Base-by-base conservation (phyloP, 2,113 vertebrate species). In the Coreoperca whiteheadi region DNA sequence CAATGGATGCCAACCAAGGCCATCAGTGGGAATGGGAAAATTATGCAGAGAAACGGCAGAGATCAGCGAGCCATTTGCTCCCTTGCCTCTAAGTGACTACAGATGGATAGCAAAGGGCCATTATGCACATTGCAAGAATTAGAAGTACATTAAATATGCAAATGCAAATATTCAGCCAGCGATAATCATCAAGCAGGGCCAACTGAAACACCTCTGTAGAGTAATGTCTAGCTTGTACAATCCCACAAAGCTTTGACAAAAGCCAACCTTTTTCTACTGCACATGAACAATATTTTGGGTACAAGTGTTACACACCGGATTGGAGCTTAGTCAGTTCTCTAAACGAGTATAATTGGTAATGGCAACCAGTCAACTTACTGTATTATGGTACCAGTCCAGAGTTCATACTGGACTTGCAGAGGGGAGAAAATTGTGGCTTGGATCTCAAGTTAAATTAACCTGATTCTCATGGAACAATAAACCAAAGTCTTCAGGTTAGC, bases 1-100 rank as follows among this genome's bases (percentile, higher is more conserved):
- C 89, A 89, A 86, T 84, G 72, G 80, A 86, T 84, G 83, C 89
- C 86, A 83, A 87, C 80, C 77, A 73, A 74, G 79, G 83, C 90
- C 92, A 90, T 95, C 93, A 91, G 82, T 32, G 64, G 73, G 71
- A 93, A 95, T 93, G 91, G 86, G 88, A 74, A 90, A 92, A 94
- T 95, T 92, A 94, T 94, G 90, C 91, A 76, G 85, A 7, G 39
- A 74, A 81, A 85, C 87, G 34, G 25, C 68, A 77, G 69, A 78
- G 83, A 88, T 85, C 84, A 73, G 82, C 4, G 56, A 81, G 75
- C 72, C 80, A 87, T 91, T 90, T 86, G 87, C 88, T 83, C 78
- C 71, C 28, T 72, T 48, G 48, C 88, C 83, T 85, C 81, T 81
- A 88, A 92, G 88, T 92, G 87, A 91, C 86, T 86, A 68, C 83